Percentiles rank a stretch among this genome's conserved stretches.
These are phyloP conservation scores for Pyrgilauda ruficollis DNA, from an alignment of 2,113 vertebrate species.

Conservation along the genomic window DNA sequence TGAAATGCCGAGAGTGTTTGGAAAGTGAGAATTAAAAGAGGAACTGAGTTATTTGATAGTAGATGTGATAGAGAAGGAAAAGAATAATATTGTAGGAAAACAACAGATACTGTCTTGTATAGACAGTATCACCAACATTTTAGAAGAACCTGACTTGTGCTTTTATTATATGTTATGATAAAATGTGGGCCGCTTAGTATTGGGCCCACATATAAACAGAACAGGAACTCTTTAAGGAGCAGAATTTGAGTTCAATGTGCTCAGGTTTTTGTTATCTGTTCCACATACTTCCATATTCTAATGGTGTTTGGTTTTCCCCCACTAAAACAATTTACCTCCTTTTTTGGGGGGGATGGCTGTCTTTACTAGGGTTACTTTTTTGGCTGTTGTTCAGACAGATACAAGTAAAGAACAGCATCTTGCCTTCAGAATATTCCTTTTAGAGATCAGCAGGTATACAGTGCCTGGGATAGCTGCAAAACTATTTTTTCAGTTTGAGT, in stretches of 20 bases:
- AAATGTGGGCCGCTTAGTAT: neutral
- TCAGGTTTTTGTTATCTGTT: neutral
- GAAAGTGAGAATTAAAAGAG: constrained; percentile 36
- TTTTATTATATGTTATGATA: constrained; percentile 23
- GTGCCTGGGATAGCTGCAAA: neutral
- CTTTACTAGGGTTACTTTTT: neutral
- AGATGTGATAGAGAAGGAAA: constrained; percentile 53
- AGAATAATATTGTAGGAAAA: constrained; percentile 42
- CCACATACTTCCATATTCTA: neutral
- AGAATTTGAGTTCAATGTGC: neutral
- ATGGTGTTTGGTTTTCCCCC: neutral
- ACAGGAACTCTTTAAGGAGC: neutral
- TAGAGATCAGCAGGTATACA: neutral
- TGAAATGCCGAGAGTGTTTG: neutral
- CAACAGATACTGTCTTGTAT: constrained; percentile 35
- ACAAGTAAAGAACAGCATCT: neutral
- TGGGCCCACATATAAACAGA: neutral
- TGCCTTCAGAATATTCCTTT: neutral
- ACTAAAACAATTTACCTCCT: neutral
- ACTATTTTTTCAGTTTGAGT: neutral
- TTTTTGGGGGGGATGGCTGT: fast-evolving
- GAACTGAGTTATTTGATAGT: neutral
- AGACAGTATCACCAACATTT: constrained; percentile 53
- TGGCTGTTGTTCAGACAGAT: neutral
- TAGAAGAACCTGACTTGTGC: constrained; percentile 3